Evolutionary conservation across 2,888 invertebrate species (phyloP).

Genomic region (Drosophila atripex): DNA sequence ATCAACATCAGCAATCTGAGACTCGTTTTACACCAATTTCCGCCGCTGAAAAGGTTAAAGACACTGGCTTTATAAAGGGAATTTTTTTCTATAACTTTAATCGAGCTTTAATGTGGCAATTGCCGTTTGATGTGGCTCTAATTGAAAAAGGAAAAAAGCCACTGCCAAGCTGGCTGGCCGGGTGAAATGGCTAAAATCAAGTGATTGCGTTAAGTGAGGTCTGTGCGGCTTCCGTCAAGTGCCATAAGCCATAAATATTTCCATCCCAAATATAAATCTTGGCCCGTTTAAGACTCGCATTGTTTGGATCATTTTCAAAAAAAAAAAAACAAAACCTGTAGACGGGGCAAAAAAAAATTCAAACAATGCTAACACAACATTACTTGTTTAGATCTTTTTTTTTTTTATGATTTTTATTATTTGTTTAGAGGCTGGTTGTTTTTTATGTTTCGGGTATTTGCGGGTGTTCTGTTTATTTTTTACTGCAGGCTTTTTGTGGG

Average conservation of each 20-base stretch:
- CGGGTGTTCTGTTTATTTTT: constrained; percentile 67
- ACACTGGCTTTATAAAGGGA: constrained; percentile 53
- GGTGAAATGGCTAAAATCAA: constrained; percentile 45
- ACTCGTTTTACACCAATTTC: constrained; percentile 76
- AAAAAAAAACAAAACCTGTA: too few relatives aligned
- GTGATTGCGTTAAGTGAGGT: constrained; percentile 27
- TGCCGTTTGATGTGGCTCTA: constrained; percentile 61
- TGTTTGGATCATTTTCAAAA: constrained; percentile 6
- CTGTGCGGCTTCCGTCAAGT: constrained; percentile 29
- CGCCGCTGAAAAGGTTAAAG: constrained; percentile 71
- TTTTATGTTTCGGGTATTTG: constrained; percentile 32
- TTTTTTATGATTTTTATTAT: constrained; percentile 31
- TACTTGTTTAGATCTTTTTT: constrained; percentile 27
- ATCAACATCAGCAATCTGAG: constrained; percentile 49
- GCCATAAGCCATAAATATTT: constrained; percentile 19
- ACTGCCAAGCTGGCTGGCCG: not conserved
- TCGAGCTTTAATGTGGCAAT: constrained; percentile 72
- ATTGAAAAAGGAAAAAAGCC: constrained; percentile 69
- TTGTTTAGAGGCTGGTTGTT: constrained; percentile 43
- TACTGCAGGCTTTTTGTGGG: constrained; percentile 59
- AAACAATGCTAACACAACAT: constrained; percentile 44
- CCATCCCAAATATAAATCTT: constrained; percentile 16
- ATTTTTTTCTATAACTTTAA: constrained; percentile 52
- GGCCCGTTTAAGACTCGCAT: constrained; percentile 12
- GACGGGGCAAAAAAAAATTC: constrained; percentile 11